Evolutionary conservation across 1,140 invertebrate species (phyloP).

Genomic region (Chrysoperla carnea): DNA sequence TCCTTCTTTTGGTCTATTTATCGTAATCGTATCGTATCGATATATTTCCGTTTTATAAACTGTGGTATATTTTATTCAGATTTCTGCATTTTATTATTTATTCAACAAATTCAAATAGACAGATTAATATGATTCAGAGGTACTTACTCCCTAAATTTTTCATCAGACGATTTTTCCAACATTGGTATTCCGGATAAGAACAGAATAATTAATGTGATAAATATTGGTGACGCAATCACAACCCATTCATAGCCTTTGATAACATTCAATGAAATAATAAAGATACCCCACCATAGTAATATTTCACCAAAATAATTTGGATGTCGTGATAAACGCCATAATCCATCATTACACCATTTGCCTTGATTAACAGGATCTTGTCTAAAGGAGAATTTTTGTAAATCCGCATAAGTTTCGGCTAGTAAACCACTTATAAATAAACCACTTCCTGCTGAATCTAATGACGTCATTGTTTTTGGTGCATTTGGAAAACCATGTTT

Average conservation of each 20-base stretch:
- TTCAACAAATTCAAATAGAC: too few species aligned
- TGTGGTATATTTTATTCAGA: too few species aligned
- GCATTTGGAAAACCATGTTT: slow-evolving; percentile 53
- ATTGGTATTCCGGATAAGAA: slow-evolving; percentile 76
- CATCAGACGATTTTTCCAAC: slow-evolving; percentile 68
- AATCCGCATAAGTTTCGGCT: slow-evolving; percentile 75
- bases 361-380: slow-evolving; percentile 74
- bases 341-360: slow-evolving; percentile 76
- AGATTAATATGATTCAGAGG: too few species aligned
- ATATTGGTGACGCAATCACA: slow-evolving; percentile 71
- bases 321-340: slow-evolving; percentile 81
- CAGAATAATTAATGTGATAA: slow-evolving; percentile 73
- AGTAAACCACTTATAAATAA: slow-evolving; percentile 70
- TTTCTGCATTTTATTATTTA: too few species aligned
- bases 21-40: too few species aligned
- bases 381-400: slow-evolving; percentile 80
- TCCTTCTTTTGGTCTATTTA: too few species aligned
- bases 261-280: slow-evolving; percentile 73
- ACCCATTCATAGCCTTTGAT: slow-evolving; percentile 66
- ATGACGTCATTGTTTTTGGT: slow-evolving; percentile 63
- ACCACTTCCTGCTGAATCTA: slow-evolving; percentile 68
- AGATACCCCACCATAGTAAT: slow-evolving; percentile 85
- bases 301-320: slow-evolving; percentile 95
- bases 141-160: slow-evolving; percentile 70
- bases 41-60: too few species aligned